A percentile compares a stretch with the other conserved stretches of the same genome.
These are phyloP conservation scores for Drosophila cracens DNA, from an alignment of 2,888 invertebrate species.

Conservation along the genomic window DNA sequence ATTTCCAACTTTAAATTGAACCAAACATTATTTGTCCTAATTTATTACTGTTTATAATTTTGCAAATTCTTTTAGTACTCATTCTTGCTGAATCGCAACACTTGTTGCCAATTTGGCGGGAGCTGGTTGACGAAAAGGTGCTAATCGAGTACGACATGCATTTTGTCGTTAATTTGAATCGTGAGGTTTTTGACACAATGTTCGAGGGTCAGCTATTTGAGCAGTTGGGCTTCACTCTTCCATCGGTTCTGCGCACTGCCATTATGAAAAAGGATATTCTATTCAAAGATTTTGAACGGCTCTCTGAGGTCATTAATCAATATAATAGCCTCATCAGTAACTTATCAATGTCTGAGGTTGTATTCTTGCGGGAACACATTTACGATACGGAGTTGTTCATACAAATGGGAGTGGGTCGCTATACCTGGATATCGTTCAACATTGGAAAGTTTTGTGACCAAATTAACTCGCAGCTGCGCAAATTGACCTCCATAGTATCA, in stretches of 20 bases:
- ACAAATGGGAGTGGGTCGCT: conserved; percentile 92
- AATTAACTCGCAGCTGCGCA: conserved; percentile 87
- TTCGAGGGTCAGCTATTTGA: conserved; percentile 91
- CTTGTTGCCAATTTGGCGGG: conserved; percentile 88
- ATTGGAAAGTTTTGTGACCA: conserved; percentile 90
- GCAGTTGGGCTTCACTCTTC: conserved; percentile 88
- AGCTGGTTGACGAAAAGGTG: conserved; percentile 89
- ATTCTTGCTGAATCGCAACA: conserved; percentile 77
- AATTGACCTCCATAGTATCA: conserved; percentile 88
- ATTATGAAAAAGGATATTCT: conserved; percentile 86
- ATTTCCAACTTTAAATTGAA: not conserved
- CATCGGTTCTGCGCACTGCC: conserved; percentile 86
- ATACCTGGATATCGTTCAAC: conserved; percentile 94
- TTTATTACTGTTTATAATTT: not conserved
- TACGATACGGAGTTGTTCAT: conserved; percentile 90
- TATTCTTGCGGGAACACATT: conserved; percentile 89
- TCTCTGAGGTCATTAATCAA: conserved; percentile 87
- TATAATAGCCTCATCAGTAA: conserved; percentile 89
- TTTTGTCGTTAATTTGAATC: conserved; percentile 88
- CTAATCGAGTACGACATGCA: conserved; percentile 89
- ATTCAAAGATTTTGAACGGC: conserved; percentile 88
- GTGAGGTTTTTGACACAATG: conserved; percentile 88
- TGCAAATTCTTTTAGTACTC: conserved; percentile 73
- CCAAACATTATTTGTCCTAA: not conserved
- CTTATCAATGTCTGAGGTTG: conserved; percentile 90